A percentile compares a stretch with the other conserved stretches of the same genome.
These are phyloP conservation scores for Scyliorhinus canicula DNA, from an alignment of 2,797 vertebrate species.

Conservation along the genomic window DNA sequence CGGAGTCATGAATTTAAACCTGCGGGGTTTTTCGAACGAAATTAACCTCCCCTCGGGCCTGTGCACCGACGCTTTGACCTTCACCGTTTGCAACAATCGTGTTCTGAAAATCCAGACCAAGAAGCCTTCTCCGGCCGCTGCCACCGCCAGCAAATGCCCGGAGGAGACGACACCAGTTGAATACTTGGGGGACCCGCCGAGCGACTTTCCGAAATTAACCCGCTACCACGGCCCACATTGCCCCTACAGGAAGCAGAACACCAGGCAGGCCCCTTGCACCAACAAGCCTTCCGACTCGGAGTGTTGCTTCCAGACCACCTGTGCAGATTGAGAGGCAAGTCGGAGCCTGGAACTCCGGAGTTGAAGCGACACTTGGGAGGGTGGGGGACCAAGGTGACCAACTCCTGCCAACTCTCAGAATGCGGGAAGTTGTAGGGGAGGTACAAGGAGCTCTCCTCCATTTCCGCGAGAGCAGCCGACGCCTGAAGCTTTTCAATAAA, in stretches of 20 bases:
- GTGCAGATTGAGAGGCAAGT: not conserved
- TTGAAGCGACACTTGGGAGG: not conserved
- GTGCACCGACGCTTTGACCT: not conserved
- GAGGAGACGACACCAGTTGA: not conserved
- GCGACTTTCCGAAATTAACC: too few species aligned
- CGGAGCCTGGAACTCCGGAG: not conserved
- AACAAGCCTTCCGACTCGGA: not conserved
- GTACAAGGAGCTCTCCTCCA: not conserved
- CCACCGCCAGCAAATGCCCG: not conserved
- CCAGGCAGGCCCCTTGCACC: accelerated
- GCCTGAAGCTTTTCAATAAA: not conserved
- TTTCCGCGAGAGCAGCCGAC: not conserved
- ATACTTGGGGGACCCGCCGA: not conserved
- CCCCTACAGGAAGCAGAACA: not conserved
- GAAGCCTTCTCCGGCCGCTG: not conserved
- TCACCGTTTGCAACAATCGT: not conserved
- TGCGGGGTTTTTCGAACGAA: conserved; percentile 27
- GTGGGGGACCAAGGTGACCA: not conserved
- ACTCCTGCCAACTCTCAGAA: not conserved
- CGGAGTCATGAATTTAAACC: not conserved
- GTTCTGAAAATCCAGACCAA: conserved; percentile 25
- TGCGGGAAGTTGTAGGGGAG: not conserved
- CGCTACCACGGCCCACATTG: not conserved
- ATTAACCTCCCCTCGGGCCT: not conserved
- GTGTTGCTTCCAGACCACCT: not conserved